phyloP scores from a whole-genome alignment of 2,113 vertebrate genomes.

The Hydrochoerus hydrochaeris region DNA sequence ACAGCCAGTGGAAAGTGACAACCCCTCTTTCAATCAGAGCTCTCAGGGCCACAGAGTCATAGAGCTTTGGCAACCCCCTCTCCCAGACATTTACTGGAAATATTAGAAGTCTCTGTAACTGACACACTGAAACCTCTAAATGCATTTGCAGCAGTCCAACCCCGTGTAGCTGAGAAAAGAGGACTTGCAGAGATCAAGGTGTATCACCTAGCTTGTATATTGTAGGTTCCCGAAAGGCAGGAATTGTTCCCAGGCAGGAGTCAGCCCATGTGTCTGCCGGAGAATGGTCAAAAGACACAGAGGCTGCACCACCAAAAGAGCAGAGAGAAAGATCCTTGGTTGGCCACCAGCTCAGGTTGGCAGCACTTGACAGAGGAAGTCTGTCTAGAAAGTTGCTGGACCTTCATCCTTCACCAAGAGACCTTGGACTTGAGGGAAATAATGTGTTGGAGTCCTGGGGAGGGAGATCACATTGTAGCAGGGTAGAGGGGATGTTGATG shows the following conservation, averaged over 20 bases:
- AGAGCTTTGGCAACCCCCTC: background rate
- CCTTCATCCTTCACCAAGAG: background rate
- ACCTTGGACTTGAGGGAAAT: background rate
- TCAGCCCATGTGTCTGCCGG: background rate
- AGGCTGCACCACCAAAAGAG: background rate
- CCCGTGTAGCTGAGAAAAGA: background rate
- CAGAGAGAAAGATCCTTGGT: background rate
- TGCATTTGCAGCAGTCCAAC: background rate
- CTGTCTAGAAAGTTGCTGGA: background rate
- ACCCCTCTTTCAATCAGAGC: background rate
- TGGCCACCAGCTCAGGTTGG: background rate
- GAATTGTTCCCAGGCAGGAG: background rate
- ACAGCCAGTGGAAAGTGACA: background rate
- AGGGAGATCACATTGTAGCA: background rate
- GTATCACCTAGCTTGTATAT: background rate
- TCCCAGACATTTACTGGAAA: rapidly evolving
- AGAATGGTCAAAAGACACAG: background rate
- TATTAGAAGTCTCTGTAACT: background rate
- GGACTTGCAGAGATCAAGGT: background rate
- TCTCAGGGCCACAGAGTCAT: too few species aligned
- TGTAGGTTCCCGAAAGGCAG: background rate
- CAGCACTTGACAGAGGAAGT: background rate
- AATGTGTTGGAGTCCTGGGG: background rate
- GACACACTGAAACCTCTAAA: background rate
- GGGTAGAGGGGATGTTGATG: rapidly evolving